Percentiles rank a stretch among this genome's conserved stretches.
These are phyloP conservation scores for Archips xylosteana DNA, from an alignment of 2,888 invertebrate genomes.

Conservation along the genomic window DNA sequence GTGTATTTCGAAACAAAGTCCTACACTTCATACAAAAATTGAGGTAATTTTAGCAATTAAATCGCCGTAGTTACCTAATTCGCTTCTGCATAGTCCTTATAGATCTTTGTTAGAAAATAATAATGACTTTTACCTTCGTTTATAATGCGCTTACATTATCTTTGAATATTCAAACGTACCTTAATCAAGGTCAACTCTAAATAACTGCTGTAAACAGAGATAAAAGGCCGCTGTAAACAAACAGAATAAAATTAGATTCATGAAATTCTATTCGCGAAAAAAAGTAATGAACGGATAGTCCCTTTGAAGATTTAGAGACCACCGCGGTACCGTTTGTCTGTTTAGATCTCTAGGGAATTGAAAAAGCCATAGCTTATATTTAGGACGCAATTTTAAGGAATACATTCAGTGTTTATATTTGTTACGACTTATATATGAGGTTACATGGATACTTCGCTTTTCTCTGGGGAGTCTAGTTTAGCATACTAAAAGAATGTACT, in stretches of 20 bases:
- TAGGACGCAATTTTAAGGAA: constrained; percentile 1
- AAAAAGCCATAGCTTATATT: background rate
- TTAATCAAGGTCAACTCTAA: constrained; percentile 13
- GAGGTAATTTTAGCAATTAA: no score
- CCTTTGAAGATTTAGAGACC: constrained; percentile 16
- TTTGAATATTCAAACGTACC: background rate
- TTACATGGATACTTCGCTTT: background rate
- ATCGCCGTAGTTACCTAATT: no score
- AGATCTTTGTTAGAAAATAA: no score
- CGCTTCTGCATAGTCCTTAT: no score
- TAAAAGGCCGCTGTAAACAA: constrained; percentile 10
- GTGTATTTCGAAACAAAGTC: no score
- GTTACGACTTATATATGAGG: background rate
- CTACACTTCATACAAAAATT: no score
- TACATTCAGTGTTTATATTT: background rate
- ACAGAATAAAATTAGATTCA: constrained; percentile 10
- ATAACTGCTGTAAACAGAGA: constrained; percentile 9
- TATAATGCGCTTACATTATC: no score
- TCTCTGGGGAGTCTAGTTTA: no score
- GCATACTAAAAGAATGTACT: no score
- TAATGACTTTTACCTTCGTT: background rate
- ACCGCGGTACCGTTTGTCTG: constrained; percentile 4
- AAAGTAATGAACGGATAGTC: constrained; percentile 18
- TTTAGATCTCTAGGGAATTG: constrained; percentile 5
- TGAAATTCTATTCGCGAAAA: constrained; percentile 18